phyloP scores from a whole-genome alignment of 2,797 vertebrate species.

The Thaleichthys pacificus region DNA sequence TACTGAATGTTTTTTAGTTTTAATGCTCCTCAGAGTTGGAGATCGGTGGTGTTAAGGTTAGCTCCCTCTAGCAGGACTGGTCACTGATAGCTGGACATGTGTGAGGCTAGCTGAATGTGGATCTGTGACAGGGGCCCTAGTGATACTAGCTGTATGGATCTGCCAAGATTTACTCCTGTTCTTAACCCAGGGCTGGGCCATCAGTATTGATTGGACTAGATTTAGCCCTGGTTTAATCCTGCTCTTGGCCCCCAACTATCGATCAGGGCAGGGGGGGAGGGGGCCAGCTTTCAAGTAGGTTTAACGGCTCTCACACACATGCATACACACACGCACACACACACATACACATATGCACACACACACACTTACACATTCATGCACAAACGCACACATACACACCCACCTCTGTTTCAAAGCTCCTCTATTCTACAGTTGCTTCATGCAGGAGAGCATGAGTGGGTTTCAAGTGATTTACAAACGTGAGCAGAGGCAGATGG shows the following conservation, averaged over 20 bases:
- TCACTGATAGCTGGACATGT: slow-evolving; percentile 53
- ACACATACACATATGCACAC: slow-evolving; percentile 1
- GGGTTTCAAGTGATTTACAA: slow-evolving; percentile 54
- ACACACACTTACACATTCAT: no score
- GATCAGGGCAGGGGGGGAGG: slow-evolving; percentile 54
- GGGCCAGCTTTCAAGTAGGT: slow-evolving; percentile 76
- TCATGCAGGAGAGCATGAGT: background rate
- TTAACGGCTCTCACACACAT: slow-evolving; percentile 67
- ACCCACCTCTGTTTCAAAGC: slow-evolving; percentile 6
- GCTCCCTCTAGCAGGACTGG: no score
- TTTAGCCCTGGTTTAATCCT: slow-evolving; percentile 77
- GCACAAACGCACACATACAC: no score
- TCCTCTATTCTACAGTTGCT: background rate
- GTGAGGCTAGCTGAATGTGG: slow-evolving; percentile 65
- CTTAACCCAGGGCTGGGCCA: slow-evolving; percentile 75
- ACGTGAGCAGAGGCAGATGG: slow-evolving; percentile 44
- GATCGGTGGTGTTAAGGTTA: no score
- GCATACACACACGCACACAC: slow-evolving; percentile 19
- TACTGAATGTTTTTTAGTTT: no score
- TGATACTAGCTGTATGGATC: slow-evolving; percentile 64
- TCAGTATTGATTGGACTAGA: slow-evolving; percentile 77
- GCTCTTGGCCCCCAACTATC: slow-evolving; percentile 66
- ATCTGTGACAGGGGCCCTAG: slow-evolving; percentile 59
- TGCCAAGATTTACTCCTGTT: slow-evolving; percentile 76
- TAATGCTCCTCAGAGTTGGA: no score